Conservation (phyloP, 2,797 vertebrate species). For the Phoebastria nigripes region DNA sequence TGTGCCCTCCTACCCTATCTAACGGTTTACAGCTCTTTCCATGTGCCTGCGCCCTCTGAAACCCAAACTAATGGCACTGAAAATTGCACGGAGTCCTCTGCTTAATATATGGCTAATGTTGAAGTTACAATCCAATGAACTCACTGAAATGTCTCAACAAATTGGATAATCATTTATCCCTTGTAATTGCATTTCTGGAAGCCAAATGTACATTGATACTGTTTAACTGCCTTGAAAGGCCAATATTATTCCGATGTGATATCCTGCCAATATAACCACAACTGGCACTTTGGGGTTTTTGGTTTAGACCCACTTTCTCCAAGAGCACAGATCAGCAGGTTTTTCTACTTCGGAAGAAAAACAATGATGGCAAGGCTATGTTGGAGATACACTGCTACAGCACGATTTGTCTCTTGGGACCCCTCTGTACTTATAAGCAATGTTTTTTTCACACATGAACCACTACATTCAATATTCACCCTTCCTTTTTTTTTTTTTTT, state of each 20-base stretch:
- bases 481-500: not conserved
- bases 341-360: not conserved
- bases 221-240: constrained; percentile 30
- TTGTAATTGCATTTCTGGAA: constrained; percentile 47
- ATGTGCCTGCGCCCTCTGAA: not conserved
- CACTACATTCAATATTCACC: not conserved
- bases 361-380: not conserved
- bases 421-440: not conserved
- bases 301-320: not conserved
- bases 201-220: not conserved
- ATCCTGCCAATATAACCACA: not conserved
- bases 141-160: constrained; percentile 13
- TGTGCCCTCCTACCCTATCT: not conserved
- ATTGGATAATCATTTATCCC: constrained; percentile 39
- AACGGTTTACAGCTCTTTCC: not conserved
- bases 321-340: not conserved
- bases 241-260: not conserved
- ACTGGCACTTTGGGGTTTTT: not conserved
- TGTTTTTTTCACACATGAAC: not conserved
- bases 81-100: not conserved
- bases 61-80: not conserved
- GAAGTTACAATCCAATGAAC: constrained; percentile 20
- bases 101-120: constrained; percentile 12
- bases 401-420: not conserved
- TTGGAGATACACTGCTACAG: not conserved